A percentile compares a stretch with the other conserved stretches of the same genome.
phyloP scores from a whole-genome alignment of 2,113 vertebrate genomes.

The Hydropotes inermis region DNA sequence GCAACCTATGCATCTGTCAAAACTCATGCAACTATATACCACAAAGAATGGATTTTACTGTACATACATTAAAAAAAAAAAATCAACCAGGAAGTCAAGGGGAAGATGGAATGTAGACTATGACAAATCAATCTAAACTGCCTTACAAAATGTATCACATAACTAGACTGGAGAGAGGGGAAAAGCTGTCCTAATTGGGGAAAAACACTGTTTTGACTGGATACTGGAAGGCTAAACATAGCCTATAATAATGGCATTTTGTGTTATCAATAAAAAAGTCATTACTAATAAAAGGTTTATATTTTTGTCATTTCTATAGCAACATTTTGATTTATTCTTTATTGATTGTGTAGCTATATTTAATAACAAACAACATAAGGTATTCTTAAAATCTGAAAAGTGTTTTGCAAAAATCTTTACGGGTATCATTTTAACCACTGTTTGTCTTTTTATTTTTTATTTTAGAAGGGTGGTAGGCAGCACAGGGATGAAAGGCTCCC shows the following conservation, averaged over 20 bases:
- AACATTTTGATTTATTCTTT: neutral
- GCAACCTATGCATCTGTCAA: neutral
- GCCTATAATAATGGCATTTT: neutral
- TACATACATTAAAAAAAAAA: neutral
- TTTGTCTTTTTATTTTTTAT: neutral
- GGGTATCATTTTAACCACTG: neutral
- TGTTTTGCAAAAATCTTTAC: neutral
- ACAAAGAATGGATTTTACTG: neutral
- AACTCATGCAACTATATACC: neutral
- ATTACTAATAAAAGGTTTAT: neutral
- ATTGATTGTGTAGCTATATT: neutral
- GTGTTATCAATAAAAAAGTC: neutral
- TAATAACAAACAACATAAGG: neutral
- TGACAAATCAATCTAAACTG: slow-evolving; percentile 25
- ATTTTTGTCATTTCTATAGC: neutral
- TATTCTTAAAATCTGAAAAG: neutral
- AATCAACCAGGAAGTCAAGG: neutral
- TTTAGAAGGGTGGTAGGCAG: neutral
- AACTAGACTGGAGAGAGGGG: neutral
- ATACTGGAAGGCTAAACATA: neutral
- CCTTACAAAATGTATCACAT: neutral
- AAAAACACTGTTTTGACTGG: neutral
- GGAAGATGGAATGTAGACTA: neutral
- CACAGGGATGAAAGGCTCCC: neutral
- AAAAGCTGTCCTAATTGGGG: neutral